phyloP scores from a whole-genome alignment of 2,113 vertebrate genomes.

The Campylomormyrus tamandua region DNA sequence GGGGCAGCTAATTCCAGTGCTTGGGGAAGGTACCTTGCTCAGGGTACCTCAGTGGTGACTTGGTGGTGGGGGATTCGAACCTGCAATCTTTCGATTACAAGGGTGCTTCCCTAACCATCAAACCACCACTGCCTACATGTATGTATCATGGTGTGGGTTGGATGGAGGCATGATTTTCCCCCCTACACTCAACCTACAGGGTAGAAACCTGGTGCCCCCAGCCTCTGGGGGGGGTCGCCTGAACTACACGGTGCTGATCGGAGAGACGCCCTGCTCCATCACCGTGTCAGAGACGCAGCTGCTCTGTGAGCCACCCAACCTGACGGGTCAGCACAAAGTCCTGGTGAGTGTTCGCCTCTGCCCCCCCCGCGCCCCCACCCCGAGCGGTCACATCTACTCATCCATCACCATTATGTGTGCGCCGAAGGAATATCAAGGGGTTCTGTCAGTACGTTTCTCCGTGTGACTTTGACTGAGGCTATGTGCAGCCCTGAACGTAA shows the following conservation, averaged over 20 bases:
- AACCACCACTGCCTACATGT: not conserved
- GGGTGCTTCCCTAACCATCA: no score
- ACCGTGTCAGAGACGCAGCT: constrained; percentile 93
- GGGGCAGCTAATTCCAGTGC: no score
- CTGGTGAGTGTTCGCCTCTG: constrained; percentile 62
- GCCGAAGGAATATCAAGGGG: not conserved
- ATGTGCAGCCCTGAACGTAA: no score
- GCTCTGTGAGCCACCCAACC: constrained; percentile 87
- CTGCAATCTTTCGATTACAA: no score
- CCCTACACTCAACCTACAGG: constrained; percentile 59
- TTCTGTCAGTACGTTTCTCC: not conserved
- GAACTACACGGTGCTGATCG: constrained; percentile 92
- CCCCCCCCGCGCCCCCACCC: not conserved
- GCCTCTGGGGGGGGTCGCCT: constrained; percentile 85
- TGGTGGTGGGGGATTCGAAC: no score
- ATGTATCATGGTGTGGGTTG: not conserved
- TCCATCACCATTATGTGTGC: not conserved
- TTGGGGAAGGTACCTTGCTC: no score
- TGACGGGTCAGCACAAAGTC: constrained; percentile 92
- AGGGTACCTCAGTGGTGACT: no score
- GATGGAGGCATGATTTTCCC: not conserved
- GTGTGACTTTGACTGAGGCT: not conserved
- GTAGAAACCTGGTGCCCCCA: constrained; percentile 90
- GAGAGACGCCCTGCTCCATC: constrained; percentile 85
- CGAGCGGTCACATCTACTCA: not conserved